Evolutionary conservation across 2,888 invertebrate genomes (phyloP).

Genomic region (Adineta ricciae): DNA sequence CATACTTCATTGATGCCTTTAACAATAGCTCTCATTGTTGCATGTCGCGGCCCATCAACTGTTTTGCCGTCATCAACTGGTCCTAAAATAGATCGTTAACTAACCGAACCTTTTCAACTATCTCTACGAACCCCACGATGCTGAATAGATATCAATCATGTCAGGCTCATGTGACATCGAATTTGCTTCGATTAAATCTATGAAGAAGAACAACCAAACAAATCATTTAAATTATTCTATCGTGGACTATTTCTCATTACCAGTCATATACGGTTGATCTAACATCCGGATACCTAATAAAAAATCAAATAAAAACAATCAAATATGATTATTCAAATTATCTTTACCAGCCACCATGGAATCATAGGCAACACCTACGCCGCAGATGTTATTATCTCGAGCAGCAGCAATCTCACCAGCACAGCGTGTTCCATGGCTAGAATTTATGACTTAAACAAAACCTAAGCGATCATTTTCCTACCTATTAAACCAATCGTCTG

Average conservation of each 20-base stretch:
- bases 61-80: conserved; percentile 98
- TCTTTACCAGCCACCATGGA: conserved; percentile 86
- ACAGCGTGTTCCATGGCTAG: conserved; percentile 88
- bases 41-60: conserved; percentile 94
- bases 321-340: no score
- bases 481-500: conserved; percentile 99
- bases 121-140: conserved; percentile 72
- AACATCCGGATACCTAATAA: conserved; percentile 82
- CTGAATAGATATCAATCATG: conserved; percentile 95
- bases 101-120: background rate
- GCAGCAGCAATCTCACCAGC: conserved; percentile 98
- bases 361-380: conserved; percentile 95
- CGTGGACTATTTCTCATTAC: background rate
- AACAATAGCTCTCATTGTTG: conserved; percentile 97
- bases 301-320: no score
- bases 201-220: background rate
- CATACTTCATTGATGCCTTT: conserved; percentile 91
- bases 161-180: conserved; percentile 98
- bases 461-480: conserved; percentile 51
- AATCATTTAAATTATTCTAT: background rate
- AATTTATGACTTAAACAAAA: background rate
- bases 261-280: conserved; percentile 76
- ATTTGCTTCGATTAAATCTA: conserved; percentile 87
- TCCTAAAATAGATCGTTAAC: background rate
- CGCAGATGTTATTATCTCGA: conserved; percentile 91